Conservation (phyloP, 2,113 vertebrate species). For the Odontesthes bonariensis region DNA sequence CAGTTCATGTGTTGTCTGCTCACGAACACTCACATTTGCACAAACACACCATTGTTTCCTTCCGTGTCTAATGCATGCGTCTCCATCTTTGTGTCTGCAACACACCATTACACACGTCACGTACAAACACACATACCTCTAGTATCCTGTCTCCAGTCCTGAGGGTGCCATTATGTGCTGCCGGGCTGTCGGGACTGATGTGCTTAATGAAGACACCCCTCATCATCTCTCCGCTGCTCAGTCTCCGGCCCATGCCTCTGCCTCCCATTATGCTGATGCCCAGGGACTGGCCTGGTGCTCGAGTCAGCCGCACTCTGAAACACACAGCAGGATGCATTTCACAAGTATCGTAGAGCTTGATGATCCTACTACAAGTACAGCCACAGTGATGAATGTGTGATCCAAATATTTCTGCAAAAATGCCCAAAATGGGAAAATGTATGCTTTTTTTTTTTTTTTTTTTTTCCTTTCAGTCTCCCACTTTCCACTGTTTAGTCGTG, state of each 20-base stretch:
- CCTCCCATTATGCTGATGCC: constrained; percentile 98
- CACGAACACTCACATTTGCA: constrained; percentile 6
- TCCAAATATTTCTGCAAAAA: constrained; percentile 32
- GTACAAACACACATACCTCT: constrained; percentile 82
- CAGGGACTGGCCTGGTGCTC: constrained; percentile 90
- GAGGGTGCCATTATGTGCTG: constrained; percentile 90
- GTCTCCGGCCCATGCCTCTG: constrained; percentile 93
- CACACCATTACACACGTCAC: constrained; percentile 14
- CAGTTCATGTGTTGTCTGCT: neutral
- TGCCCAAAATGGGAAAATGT: too few relatives aligned
- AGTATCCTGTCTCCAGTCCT: constrained; percentile 94
- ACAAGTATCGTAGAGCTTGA: constrained; percentile 4
- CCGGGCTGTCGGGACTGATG: constrained; percentile 93
- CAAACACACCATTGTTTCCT: neutral
- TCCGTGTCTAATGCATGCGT: constrained; percentile 2
- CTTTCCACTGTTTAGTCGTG: constrained; percentile 23
- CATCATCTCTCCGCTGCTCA: constrained; percentile 95
- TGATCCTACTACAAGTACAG: constrained; percentile 6
- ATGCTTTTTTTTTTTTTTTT: too few relatives aligned
- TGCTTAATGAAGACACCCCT: constrained; percentile 98
- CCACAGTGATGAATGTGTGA: constrained; percentile 14
- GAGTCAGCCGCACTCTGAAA: constrained; percentile 88
- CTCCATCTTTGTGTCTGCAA: constrained; percentile 19
- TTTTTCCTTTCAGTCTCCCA: constrained; percentile 11
- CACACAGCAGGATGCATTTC: constrained; percentile 28